These are phyloP conservation scores for Delichon dasypus DNA, from an alignment of 2,797 vertebrate genomes.

Conservation along the genomic window DNA sequence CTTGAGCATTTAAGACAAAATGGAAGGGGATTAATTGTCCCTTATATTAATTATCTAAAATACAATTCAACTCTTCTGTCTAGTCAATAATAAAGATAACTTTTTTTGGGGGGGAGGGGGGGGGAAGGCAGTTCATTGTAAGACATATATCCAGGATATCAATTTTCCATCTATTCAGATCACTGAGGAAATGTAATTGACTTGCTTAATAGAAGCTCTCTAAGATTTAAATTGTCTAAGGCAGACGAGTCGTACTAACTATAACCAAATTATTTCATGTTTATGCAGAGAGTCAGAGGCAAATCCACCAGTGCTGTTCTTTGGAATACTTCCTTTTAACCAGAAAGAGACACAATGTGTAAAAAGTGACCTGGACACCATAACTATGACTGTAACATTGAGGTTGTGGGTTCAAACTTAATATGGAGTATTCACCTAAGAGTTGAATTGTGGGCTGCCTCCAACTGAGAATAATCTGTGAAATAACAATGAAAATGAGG, in stretches of 20 bases:
- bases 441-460: background rate
- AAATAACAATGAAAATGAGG: background rate
- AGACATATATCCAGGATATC: background rate
- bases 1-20: background rate
- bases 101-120: background rate
- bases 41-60: background rate
- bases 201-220: background rate
- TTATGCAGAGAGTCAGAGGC: background rate
- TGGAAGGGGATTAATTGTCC: background rate
- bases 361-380: background rate
- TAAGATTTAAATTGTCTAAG: background rate
- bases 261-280: background rate
- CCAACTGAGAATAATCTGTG: background rate
- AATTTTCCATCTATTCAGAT: background rate
- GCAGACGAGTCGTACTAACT: background rate
- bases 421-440: background rate
- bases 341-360: background rate
- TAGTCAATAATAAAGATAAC: background rate
- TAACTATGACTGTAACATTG: background rate
- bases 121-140: background rate
- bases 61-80: background rate
- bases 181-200: background rate
- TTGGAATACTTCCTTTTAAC: background rate
- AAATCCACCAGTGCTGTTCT: background rate
- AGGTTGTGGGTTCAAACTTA: background rate